A percentile compares a stretch with the other conserved stretches of the same genome.
Conservation (phyloP, 92 coral and sea anemone species). For the Parazoanthus atlanticus region DNA sequence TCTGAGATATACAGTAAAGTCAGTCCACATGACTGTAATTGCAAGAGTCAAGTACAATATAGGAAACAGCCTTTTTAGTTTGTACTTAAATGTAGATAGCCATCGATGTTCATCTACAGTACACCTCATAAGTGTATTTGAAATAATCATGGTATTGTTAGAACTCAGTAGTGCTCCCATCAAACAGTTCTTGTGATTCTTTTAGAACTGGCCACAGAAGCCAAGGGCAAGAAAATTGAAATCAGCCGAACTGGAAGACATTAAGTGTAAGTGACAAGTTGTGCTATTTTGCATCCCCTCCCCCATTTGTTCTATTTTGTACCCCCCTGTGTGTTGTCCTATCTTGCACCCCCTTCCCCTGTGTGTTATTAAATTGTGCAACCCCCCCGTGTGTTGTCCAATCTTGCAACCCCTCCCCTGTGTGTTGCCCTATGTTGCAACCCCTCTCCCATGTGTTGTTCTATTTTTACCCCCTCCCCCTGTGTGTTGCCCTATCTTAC, state of each 20-base stretch:
- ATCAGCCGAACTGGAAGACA: slow-evolving; percentile 31
- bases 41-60: too few species aligned
- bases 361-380: neutral
- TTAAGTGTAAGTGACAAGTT: slow-evolving; percentile 4
- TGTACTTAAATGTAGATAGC: too few species aligned
- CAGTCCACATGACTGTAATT: too few species aligned
- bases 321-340: neutral
- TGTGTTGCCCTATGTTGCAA: neutral
- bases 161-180: neutral
- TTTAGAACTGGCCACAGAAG: slow-evolving; percentile 19
- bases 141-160: neutral
- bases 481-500: too few species aligned
- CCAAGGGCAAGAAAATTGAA: slow-evolving; percentile 19
- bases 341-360: neutral
- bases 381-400: too few species aligned
- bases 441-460: too few species aligned
- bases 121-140: neutral
- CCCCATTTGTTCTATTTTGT: neutral
- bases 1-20: too few species aligned
- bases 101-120: too few species aligned
- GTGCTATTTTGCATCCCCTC: neutral
- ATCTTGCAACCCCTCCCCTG: neutral
- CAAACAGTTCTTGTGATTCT: neutral
- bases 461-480: too few species aligned
- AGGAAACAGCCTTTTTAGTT: too few species aligned